These are phyloP conservation scores for Catharus bicknelli DNA, from an alignment of 2,113 vertebrate genomes.

Conservation along the genomic window DNA sequence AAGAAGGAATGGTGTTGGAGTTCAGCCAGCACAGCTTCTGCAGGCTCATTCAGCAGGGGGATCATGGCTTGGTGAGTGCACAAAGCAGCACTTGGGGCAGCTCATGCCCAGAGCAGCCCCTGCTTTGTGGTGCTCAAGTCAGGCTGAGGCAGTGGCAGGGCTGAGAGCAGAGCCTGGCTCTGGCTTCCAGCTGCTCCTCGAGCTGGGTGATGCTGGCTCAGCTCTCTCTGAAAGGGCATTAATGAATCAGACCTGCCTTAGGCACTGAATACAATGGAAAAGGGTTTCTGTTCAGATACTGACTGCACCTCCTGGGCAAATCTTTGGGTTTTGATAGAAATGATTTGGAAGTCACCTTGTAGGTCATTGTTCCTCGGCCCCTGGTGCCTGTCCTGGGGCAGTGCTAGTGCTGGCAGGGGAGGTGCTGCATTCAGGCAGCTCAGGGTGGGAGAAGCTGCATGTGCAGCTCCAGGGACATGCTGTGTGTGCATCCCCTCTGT, in stretches of 20 bases:
- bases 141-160: not conserved
- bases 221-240: not conserved
- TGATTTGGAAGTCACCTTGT: not conserved
- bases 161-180: not conserved
- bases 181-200: not conserved
- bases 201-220: not conserved
- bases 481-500: accelerated
- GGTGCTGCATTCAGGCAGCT: not conserved
- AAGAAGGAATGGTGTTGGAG: not conserved
- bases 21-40: not conserved
- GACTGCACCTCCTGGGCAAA: not conserved
- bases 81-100: not conserved
- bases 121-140: not conserved
- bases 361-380: not conserved
- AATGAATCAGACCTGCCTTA: not conserved
- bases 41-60: not conserved
- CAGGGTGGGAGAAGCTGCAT: not conserved
- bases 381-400: not conserved
- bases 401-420: not conserved
- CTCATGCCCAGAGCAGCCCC: not conserved
- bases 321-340: not conserved
- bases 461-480: not conserved
- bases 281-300: not conserved
- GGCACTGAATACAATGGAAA: accelerated
- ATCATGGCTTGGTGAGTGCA: not conserved